Percentiles rank a stretch among this genome's conserved stretches.
phyloP scores from a whole-genome alignment of 2,888 invertebrate genomes.

The Eurytoma californica region DNA sequence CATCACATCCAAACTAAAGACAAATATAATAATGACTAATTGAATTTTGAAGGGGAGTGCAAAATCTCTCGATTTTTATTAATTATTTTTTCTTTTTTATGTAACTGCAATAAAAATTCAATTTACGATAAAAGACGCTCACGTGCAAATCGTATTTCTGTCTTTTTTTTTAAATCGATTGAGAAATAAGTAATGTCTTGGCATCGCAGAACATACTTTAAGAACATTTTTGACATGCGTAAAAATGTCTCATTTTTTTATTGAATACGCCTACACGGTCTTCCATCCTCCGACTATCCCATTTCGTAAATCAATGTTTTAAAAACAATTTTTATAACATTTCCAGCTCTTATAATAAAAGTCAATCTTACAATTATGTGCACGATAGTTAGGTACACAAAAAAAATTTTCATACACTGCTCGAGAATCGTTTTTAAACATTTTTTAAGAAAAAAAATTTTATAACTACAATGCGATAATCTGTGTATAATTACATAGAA shows the following conservation, averaged over 20 bases:
- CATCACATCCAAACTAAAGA: conserved; percentile 63
- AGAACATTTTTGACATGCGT: conserved; percentile 31
- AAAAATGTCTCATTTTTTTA: conserved; percentile 27
- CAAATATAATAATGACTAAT: conserved; percentile 36
- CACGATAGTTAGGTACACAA: neutral
- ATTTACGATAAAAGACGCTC: conserved; percentile 12
- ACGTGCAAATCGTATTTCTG: conserved; percentile 6
- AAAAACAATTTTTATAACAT: too few relatives aligned
- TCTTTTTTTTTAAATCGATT: conserved; percentile 20
- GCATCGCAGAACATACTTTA: conserved; percentile 28
- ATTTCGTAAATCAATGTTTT: neutral
- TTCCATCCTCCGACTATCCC: conserved; percentile 49
- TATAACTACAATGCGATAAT: conserved; percentile 4
- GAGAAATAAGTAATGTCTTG: conserved; percentile 18
- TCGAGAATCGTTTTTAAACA: too few relatives aligned
- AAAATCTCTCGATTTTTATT: conserved; percentile 40
- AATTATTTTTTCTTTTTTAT: conserved; percentile 42
- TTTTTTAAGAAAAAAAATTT: neutral
- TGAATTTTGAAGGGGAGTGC: conserved; percentile 39
- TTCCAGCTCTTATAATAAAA: neutral
- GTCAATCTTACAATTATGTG: conserved; percentile 37
- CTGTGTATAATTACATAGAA: conserved; percentile 39
- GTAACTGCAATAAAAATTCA: conserved; percentile 27
- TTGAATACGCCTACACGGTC: conserved; percentile 34
- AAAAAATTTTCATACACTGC: too few relatives aligned